A percentile compares a stretch with the other conserved stretches of the same genome.
Conservation (phyloP, 2,797 vertebrate species). For the Peromyscus nudipes region DNA sequence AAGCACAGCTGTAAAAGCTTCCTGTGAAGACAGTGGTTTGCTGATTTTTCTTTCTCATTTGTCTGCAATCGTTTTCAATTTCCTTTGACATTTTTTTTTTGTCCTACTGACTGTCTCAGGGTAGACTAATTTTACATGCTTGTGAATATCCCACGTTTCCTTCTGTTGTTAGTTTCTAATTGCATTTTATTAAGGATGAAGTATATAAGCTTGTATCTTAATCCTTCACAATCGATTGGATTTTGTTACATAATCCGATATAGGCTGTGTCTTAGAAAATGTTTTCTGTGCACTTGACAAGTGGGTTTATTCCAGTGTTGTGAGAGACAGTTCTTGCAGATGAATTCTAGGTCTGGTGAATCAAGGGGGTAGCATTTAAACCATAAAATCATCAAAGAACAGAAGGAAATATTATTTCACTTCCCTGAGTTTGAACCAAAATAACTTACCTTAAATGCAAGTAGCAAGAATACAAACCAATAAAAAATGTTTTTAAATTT, state of each 20-base stretch:
- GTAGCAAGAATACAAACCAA: conserved; percentile 43
- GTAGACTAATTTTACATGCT: background rate
- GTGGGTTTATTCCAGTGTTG: background rate
- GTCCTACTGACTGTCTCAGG: conserved; percentile 24
- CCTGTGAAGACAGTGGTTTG: background rate
- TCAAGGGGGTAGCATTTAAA: background rate
- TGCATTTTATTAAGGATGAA: conserved; percentile 10
- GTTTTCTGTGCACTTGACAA: background rate
- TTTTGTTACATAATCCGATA: conserved; percentile 2
- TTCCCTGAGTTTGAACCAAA: background rate
- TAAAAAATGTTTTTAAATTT: conserved; percentile 10
- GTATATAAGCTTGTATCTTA: conserved; percentile 32
- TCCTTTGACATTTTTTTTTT: conserved; percentile 23
- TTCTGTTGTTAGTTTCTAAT: conserved; percentile 15
- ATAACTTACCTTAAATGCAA: conserved; percentile 47
- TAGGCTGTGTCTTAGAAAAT: background rate
- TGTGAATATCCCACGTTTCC: background rate
- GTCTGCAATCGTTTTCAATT: background rate
- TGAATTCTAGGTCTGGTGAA: conserved; percentile 17
- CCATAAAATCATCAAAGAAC: background rate
- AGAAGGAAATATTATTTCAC: conserved; percentile 34
- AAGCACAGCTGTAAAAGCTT: background rate
- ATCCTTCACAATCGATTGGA: conserved; percentile 32
- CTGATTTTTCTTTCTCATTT: background rate
- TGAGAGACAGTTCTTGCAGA: background rate